phyloP scores from a whole-genome alignment of 2,113 vertebrate species.

The Sakesphorus luctuosus region DNA sequence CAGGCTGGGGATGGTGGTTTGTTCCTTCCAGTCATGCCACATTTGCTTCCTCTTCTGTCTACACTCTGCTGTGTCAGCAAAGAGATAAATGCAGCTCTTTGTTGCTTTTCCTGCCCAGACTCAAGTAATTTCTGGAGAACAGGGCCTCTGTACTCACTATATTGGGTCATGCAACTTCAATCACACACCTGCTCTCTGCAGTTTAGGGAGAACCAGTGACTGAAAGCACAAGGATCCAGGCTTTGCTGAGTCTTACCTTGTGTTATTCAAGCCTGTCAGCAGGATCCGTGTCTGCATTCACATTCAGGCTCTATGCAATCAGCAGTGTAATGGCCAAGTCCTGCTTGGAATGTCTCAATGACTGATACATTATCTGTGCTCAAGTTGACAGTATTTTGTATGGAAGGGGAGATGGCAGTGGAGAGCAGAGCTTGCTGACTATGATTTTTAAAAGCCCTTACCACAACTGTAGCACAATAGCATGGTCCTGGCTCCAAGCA shows the following conservation, averaged over 20 bases:
- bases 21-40: not conserved
- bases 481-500: not conserved
- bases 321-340: not conserved
- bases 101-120: not conserved
- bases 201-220: not conserved
- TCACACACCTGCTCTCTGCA: not conserved
- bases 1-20: accelerated
- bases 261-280: not conserved
- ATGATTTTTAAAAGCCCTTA: not conserved
- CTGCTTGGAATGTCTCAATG: not conserved
- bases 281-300: not conserved
- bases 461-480: not conserved
- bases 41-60: not conserved
- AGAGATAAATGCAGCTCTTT: not conserved
- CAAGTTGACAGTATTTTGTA: not conserved
- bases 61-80: not conserved
- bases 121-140: not conserved
- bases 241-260: not conserved
- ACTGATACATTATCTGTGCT: not conserved
- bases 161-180: not conserved
- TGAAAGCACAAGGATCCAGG: not conserved
- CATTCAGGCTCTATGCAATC: not conserved
- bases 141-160: not conserved
- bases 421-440: not conserved
- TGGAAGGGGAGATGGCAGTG: not conserved